Evolutionary conservation across 2,888 invertebrate species (phyloP), one percentile per base, ranked within the genome.

Genomic region (Phyto melanocephala): DNA sequence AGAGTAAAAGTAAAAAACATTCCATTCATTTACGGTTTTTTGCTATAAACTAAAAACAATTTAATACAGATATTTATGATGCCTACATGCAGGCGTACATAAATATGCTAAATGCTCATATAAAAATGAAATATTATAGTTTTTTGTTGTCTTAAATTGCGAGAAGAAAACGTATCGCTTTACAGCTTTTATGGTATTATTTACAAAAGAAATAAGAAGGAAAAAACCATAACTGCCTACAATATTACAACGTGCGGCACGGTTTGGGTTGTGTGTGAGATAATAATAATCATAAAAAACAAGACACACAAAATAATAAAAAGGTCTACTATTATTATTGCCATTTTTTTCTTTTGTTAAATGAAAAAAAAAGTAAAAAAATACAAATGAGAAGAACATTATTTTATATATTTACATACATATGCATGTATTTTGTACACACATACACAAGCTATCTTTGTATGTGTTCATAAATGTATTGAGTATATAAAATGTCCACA

Each of bases 21-120:
- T 28, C 28, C 3, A 6, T 3, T 28, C 28, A 5, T 28, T 28
- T 28, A 28, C 4, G 6, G 3, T 28, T 5, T 28, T 13, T 40
- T 40, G n/a, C 13, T 4, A 40, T 40, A 71, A 71, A 71, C 60
- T 71, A 60, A 50, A 50, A 60, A 35, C 60, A 60, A n/a, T n/a
- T 40, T 11, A 40, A 40, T 40, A 40, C 11, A 40, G 13, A 40
- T 40, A 40, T 40, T 13, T 28, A 5, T n/a, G 10, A 40, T 40
- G 6, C 28, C 28, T 5, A 37, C 37, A 37, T 37, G 10, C 13
- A 40, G 10, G 6, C 28, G 4, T 5, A 37, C 37, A 37, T 37
- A 37, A 8, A 3, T 37, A 40, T 40, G 11, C 13, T 40, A 13
- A 40, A 40, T 13, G 13, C 40, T 40, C 40, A 40, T 13, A 40